Base-by-base conservation (phyloP, 2,797 vertebrate species). In the Anguilla megastoma region DNA sequence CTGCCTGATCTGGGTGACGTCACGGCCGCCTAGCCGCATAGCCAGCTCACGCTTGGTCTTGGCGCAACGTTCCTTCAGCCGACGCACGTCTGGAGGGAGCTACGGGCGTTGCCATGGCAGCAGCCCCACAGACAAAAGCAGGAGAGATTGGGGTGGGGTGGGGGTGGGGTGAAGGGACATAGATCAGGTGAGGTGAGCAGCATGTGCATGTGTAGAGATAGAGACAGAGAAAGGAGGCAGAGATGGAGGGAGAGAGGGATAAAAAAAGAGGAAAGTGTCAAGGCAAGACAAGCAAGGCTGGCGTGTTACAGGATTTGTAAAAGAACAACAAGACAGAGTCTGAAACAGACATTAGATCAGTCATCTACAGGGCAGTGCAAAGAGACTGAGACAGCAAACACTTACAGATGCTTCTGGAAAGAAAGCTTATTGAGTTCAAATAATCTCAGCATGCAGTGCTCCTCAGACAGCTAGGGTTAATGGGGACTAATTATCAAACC, bases 21-120 rank as follows among this genome's bases (percentile, higher is more conserved):
- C 97, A 93, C 94, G 96, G 89, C 96, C 93, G 92, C 96, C 95
- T 92, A 97, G 95, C 94, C 94, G 96, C 90, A 96, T 95, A 86
- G 97, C 96, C 94, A 97, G 94, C 93, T 97, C 97, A 92, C 94
- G 95, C 94, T 96, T 97, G 95, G 97, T 97, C 95, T 95, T 95
- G 93, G 94, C 93, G 94, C 96, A 98, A 89, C 95, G 96, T 92
- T 98, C 96, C 94, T 97, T 98, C 94, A 98, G 95, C 91, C 95
- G 95, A 89, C 94, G 96, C 91, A 97, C 96, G 91, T 98, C 96
- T 92, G 96, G 96, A 94, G 97, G 95, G 92, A 97, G 95, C 97
- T 98, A 95, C 90, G 88, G 94, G 92, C 92, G 90, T 89, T 88
- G 58, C 85, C 89, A 63, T 82, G 95, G 85, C 89, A 89, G 85